Evolutionary conservation across 2,797 vertebrate genomes (phyloP).

Genomic region (Sebastes umbrosus): DNA sequence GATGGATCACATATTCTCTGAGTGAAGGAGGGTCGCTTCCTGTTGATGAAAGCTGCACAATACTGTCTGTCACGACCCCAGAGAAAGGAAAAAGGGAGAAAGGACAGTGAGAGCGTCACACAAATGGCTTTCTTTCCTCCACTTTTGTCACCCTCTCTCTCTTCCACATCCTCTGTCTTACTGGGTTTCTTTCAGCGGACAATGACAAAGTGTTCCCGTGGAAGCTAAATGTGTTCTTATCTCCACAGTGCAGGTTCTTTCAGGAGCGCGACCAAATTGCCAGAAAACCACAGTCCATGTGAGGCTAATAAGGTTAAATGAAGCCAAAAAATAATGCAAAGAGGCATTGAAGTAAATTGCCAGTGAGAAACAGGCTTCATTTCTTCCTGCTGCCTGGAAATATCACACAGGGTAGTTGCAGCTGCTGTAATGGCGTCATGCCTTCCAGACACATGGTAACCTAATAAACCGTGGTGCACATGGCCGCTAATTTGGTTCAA

Average conservation of each 20-base stretch:
- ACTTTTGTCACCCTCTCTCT: constrained; percentile 12
- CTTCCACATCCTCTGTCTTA: background rate
- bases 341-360: constrained; percentile 29
- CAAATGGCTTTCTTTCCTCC: constrained; percentile 25
- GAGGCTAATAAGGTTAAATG: constrained; percentile 52
- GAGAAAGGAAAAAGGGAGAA: background rate
- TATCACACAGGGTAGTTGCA: constrained; percentile 8
- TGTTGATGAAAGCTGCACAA: constrained; percentile 19
- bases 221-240: constrained; percentile 47
- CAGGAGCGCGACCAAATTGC: constrained; percentile 12
- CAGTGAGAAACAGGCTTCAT: constrained; percentile 13
- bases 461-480: constrained; percentile 32
- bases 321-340: constrained; percentile 50
- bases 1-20: background rate
- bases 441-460: constrained; percentile 38
- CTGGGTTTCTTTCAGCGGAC: constrained; percentile 25
- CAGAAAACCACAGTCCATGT: background rate
- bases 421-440: constrained; percentile 10
- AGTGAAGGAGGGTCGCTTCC: background rate
- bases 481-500: constrained; percentile 33
- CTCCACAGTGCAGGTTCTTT: constrained; percentile 46
- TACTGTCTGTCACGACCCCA: background rate
- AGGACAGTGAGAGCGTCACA: background rate
- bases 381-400: constrained; percentile 25
- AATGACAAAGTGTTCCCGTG: constrained; percentile 29